Base-by-base conservation (phyloP, 2,113 vertebrate species). In the Bucco capensis region DNA sequence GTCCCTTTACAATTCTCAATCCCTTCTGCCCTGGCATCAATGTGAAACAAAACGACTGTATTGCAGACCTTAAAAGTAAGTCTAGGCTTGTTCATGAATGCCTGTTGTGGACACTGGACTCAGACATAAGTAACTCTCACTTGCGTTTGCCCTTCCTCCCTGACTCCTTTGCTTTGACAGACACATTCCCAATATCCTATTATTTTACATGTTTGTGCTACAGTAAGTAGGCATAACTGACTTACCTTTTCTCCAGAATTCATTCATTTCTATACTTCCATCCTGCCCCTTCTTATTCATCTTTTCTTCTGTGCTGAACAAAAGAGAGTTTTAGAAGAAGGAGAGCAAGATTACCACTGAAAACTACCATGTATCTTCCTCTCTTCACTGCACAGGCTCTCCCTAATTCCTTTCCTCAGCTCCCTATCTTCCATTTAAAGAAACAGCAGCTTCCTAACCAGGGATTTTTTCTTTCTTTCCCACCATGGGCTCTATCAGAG, bases 181-280 rank as follows among this genome's bases (percentile, higher is more conserved):
- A 84, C 70, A 88, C 2, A 11, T 94, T 96, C 83, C 62, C 66
- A 93, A 90, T 89, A 95, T 77, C 77, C 50, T 82, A 58, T 84
- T 94, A 90, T 82, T 88, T 66, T 87, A 11, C 37, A 31, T 85
- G 90, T 82, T 92, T 90, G 64, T 90, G 54, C 77, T 85, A 70
- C 77, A 89, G 70, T 84, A 93, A 93, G 81, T 22, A 86, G 66
- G 66, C 57, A 94, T 73, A 93, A 92, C 92, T 84, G 81, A 82
- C 86, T 88, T 84, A 51, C 49, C 54, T 85, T 92, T 91, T 75
- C 54, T 82, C 18, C 65, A 58, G 37, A 37, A 90, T 76, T 86
- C 62, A 76, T 31, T 82, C 86, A 65, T 92, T 93, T 86, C 83
- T 95, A 2, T 50, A 49, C 76, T 75, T 75, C 30, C 16, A 71